Conservation (phyloP, 2,888 invertebrate genomes). For the Pristionchus arcanus region DNA sequence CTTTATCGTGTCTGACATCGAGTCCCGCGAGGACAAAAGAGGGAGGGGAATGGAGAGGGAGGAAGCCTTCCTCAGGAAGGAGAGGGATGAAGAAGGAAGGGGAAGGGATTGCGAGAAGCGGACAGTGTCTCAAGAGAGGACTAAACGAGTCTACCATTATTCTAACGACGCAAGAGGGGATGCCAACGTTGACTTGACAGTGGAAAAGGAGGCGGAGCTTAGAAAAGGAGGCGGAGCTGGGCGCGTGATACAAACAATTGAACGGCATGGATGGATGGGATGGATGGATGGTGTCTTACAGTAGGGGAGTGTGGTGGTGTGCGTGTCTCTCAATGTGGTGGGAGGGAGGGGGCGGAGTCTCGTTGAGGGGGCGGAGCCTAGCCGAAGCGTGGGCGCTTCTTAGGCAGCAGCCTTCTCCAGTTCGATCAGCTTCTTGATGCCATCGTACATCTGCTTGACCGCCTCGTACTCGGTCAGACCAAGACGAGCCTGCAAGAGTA, state of each 20-base stretch:
- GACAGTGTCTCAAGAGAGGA: not conserved
- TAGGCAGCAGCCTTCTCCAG: slow-evolving; percentile 84
- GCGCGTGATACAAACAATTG: slow-evolving; percentile 3
- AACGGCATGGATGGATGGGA: not conserved
- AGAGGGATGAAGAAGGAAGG: not conserved
- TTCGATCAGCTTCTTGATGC: slow-evolving; percentile 92
- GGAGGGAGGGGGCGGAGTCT: not conserved
- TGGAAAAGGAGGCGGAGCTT: not conserved
- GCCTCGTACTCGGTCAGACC: slow-evolving; percentile 86
- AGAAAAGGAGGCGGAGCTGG: not conserved
- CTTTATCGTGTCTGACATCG: slow-evolving; percentile 31
- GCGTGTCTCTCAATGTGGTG: not conserved
- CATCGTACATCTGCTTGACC: slow-evolving; percentile 88
- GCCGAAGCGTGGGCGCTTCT: slow-evolving; percentile 29
- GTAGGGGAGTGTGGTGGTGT: not conserved
- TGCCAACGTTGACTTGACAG: not conserved
- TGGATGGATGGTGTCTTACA: not conserved
- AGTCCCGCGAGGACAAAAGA: not conserved
- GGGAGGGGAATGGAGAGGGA: not conserved
- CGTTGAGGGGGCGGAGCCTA: not conserved
- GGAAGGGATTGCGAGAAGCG: not conserved
- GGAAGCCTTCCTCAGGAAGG: too few species aligned
- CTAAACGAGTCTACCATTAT: not conserved
- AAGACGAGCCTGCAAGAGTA: slow-evolving; percentile 85
- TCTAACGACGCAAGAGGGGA: not conserved